Conservation (phyloP, 2,113 vertebrate genomes). For the Pionites leucogaster region DNA sequence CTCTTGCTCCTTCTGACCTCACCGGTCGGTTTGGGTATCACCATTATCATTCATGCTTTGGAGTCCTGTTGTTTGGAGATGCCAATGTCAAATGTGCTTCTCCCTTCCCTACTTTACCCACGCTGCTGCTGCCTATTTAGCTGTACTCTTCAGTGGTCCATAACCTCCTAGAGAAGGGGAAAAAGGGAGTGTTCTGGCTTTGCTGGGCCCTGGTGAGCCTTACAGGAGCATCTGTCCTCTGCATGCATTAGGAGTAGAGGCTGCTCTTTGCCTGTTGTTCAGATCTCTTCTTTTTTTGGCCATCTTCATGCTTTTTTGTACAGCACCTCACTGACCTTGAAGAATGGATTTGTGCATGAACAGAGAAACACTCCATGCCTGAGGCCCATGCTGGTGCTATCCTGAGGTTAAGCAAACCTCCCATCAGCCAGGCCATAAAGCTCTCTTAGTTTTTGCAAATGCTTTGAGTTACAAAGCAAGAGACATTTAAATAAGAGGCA, state of each 20-base stretch:
- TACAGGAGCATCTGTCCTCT: background rate
- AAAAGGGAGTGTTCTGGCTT: background rate
- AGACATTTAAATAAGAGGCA: slow-evolving; percentile 69
- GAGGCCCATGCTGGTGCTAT: accelerated
- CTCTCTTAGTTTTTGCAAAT: background rate
- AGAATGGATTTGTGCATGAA: background rate
- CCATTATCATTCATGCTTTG: background rate
- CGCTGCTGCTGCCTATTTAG: background rate
- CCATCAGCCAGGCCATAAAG: slow-evolving; percentile 29
- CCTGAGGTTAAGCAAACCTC: background rate
- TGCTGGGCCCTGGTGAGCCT: background rate
- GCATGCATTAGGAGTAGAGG: accelerated
- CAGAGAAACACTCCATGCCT: accelerated
- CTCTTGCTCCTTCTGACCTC: background rate
- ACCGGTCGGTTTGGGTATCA: background rate
- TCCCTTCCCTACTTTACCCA: background rate
- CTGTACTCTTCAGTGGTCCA: accelerated
- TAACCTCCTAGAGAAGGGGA: background rate
- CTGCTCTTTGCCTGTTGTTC: accelerated
- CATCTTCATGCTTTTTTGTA: background rate
- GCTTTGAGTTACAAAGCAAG: slow-evolving; percentile 55
- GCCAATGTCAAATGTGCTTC: background rate
- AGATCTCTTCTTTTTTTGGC: background rate
- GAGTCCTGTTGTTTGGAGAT: background rate
- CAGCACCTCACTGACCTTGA: background rate